These are phyloP conservation scores for Balearica regulorum DNA, from an alignment of 2,797 vertebrate species.

Conservation along the genomic window DNA sequence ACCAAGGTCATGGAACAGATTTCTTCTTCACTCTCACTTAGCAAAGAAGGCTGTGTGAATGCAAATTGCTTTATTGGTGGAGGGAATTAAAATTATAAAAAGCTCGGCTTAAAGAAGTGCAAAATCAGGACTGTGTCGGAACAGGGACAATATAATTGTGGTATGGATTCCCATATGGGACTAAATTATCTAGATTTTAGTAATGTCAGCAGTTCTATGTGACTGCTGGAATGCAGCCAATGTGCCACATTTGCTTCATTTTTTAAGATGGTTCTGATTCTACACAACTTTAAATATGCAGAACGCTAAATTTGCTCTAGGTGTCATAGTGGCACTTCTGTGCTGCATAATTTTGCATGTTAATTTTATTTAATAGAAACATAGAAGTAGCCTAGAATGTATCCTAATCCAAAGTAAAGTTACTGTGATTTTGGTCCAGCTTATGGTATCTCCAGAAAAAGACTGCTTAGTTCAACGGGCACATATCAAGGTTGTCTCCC, in stretches of 20 bases:
- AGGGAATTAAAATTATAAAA: slow-evolving; percentile 80
- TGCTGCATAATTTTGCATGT: slow-evolving; percentile 68
- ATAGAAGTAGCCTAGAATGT: slow-evolving; percentile 52
- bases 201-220: slow-evolving; percentile 77
- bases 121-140: slow-evolving; percentile 78
- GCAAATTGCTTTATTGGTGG: slow-evolving; percentile 77
- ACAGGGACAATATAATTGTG: slow-evolving; percentile 80
- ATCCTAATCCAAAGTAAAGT: slow-evolving; percentile 46
- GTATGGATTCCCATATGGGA: slow-evolving; percentile 81
- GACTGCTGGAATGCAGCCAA: slow-evolving; percentile 75
- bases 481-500: slow-evolving; percentile 69
- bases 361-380: slow-evolving; percentile 71
- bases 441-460: slow-evolving; percentile 25
- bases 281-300: slow-evolving; percentile 75
- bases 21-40: slow-evolving; percentile 65
- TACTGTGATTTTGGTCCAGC: slow-evolving; percentile 32
- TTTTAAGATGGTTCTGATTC: slow-evolving; percentile 75
- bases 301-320: slow-evolving; percentile 67
- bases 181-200: slow-evolving; percentile 81
- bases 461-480: slow-evolving; percentile 19
- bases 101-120: slow-evolving; percentile 75
- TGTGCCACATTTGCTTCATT: slow-evolving; percentile 74
- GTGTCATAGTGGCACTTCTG: slow-evolving; percentile 71
- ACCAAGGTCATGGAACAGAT: slow-evolving; percentile 73
- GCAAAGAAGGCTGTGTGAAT: slow-evolving; percentile 67